Evolutionary conservation across 2,797 vertebrate genomes (phyloP).

Genomic region (Taeniopygia guttata): DNA sequence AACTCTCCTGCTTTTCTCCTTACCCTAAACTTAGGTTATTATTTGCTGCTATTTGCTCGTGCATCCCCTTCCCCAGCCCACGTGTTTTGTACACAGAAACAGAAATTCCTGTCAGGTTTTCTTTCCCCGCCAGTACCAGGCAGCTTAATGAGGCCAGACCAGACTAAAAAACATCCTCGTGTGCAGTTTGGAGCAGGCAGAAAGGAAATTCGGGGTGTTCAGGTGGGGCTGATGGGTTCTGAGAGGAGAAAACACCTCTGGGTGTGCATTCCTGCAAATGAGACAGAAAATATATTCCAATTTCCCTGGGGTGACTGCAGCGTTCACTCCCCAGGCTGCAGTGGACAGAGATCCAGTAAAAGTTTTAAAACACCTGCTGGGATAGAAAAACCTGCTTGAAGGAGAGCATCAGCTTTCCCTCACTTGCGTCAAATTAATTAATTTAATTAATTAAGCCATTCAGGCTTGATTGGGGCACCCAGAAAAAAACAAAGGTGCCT

Average conservation of each 20-base stretch:
- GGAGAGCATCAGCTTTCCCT: not conserved
- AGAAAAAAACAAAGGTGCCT: not conserved
- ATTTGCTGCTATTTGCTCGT: not conserved
- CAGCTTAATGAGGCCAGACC: slow-evolving; percentile 34
- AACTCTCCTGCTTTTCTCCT: not conserved
- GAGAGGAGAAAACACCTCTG: slow-evolving; percentile 36
- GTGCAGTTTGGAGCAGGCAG: not conserved
- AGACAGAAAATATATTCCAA: slow-evolving; percentile 25
- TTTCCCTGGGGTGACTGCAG: not conserved
- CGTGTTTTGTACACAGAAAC: not conserved
- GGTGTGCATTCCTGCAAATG: slow-evolving; percentile 40
- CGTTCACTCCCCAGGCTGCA: not conserved
- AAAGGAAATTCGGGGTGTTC: not conserved
- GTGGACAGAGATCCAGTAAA: slow-evolving; percentile 30
- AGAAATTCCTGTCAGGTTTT: not conserved
- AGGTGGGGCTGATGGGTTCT: slow-evolving; percentile 27
- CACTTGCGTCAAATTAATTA: not conserved
- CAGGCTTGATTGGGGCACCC: not conserved
- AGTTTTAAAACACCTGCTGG: slow-evolving; percentile 10
- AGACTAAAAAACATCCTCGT: not conserved
- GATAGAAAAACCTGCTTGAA: not conserved
- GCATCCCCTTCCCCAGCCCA: not conserved
- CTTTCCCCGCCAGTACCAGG: not conserved
- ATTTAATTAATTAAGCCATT: not conserved
- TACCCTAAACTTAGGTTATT: not conserved